A percentile compares a stretch with the other conserved stretches of the same genome.
These are phyloP conservation scores for Drosophila sulfurigaster DNA, from an alignment of 1,140 invertebrate species.

Conservation along the genomic window DNA sequence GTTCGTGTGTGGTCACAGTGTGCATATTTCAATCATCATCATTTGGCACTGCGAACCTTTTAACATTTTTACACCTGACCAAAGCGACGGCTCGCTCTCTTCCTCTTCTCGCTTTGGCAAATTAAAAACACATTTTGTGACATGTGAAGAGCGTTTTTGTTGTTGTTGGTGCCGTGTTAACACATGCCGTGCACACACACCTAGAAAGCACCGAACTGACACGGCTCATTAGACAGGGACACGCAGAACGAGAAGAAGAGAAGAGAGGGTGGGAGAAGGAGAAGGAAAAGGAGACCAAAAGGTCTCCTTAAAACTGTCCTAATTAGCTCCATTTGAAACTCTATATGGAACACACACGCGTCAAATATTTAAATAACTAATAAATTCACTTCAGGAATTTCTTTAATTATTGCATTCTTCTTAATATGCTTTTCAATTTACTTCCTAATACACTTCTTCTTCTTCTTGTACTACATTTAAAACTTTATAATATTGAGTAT, in stretches of 20 bases:
- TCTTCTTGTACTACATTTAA: too few relatives aligned
- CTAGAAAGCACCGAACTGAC: conserved; percentile 29
- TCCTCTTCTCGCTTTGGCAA: conserved; percentile 35
- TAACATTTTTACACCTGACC: conserved; percentile 72
- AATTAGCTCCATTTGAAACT: conserved; percentile 24
- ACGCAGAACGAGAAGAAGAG: not conserved
- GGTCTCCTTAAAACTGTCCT: conserved; percentile 14
- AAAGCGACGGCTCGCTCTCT: conserved; percentile 8
- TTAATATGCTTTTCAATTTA: too few relatives aligned
- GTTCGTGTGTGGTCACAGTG: conserved; percentile 60
- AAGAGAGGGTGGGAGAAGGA: conserved; percentile 10
- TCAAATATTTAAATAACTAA: conserved; percentile 5
- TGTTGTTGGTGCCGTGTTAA: conserved; percentile 38
- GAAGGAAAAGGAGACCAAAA: not conserved
- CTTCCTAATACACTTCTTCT: too few relatives aligned
- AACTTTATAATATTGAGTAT: too few relatives aligned
- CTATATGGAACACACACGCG: not conserved
- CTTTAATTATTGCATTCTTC: not conserved
- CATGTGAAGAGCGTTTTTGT: conserved; percentile 49
- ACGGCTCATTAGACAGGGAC: conserved; percentile 63
- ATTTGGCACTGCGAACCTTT: conserved; percentile 46
- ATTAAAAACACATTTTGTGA: conserved; percentile 78
- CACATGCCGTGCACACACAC: conserved; percentile 60
- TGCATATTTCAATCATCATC: conserved; percentile 46
- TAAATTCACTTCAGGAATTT: not conserved